Evolutionary conservation across 2,113 vertebrate genomes (phyloP), one percentile per base, ranked within the genome.

Genomic region (Ameiurus melas): DNA sequence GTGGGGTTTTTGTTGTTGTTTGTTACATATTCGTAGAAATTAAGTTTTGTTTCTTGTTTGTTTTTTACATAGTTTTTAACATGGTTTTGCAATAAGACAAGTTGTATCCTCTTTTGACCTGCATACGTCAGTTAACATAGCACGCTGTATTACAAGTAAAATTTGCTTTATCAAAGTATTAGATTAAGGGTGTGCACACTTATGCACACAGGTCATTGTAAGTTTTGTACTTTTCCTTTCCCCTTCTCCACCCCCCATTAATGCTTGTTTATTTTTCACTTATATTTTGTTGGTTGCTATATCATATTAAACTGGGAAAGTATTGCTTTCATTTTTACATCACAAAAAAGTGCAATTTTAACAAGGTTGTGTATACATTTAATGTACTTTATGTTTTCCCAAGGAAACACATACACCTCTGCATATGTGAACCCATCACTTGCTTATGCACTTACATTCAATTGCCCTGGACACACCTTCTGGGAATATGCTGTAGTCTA

Each of bases 371-470:
- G 19, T 58, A 81, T 17, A 81, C 17, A 0, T 9, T 30, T 91
- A 30, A 25, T 81, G 89, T 88, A 92, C 39, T 86, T 6, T 91
- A 85, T 53, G 14, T 86, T 36, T 25, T 70, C 66, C 30, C 27
- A 55, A 99, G 97, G 96, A 0, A 94, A 91, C 66, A 91, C 95
- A 0, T 95, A 94, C 91, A 98, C 97, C 0, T 96, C 96, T 0
- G 96, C 95, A 10, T 96, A 96, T 93, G 95, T 97, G 86, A 99
- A 98, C 87, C 98, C 98, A 5, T 91, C 96, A 0, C 90, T 99
- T 92, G 97, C 98, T 0, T 92, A 92, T 0, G 94, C 92, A 0
- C 62, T 95, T 86, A 98, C 97, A 57, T 98, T 99, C 93, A 84
- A 86, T 87, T 99, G 98, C 86, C 89, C 95, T 0, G 98, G 97